Evolutionary conservation across 2,888 invertebrate genomes (phyloP).

Genomic region (Hydraecia micacea): DNA sequence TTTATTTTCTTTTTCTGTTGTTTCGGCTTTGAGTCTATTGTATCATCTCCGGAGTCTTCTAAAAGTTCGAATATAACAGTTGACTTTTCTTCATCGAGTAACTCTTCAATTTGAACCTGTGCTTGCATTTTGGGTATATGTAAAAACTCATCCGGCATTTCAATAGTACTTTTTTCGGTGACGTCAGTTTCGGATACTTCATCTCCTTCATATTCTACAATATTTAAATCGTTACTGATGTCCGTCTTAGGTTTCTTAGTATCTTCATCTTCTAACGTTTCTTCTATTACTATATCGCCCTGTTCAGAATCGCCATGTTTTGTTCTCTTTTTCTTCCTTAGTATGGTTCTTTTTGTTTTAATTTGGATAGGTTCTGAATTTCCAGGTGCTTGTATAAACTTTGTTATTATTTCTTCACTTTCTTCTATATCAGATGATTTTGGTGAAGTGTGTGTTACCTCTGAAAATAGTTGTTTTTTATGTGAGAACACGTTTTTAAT

Average conservation of each 20-base stretch:
- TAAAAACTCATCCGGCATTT: slow-evolving; percentile 80
- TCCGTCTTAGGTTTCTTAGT: slow-evolving; percentile 54
- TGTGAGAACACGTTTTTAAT: not conserved
- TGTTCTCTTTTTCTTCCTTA: slow-evolving; percentile 83
- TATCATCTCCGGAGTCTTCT: slow-evolving; percentile 34
- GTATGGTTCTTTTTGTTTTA: slow-evolving; percentile 90
- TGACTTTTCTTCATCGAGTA: slow-evolving; percentile 73
- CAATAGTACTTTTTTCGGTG: slow-evolving; percentile 79
- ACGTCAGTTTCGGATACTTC: slow-evolving; percentile 69
- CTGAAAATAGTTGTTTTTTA: slow-evolving; percentile 73
- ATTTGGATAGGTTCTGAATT: slow-evolving; percentile 89
- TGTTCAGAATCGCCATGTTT: slow-evolving; percentile 67
- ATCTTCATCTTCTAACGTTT: slow-evolving; percentile 85
- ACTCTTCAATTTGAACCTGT: slow-evolving; percentile 80
- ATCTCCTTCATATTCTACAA: slow-evolving; percentile 83
- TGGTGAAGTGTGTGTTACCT: slow-evolving; percentile 72
- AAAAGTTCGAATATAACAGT: slow-evolving; percentile 22
- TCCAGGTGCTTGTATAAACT: slow-evolving; percentile 88
- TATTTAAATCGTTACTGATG: slow-evolving; percentile 78
- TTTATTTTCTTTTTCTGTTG: slow-evolving; percentile 54
- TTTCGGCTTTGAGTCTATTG: slow-evolving; percentile 57
- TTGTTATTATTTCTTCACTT: slow-evolving; percentile 91
- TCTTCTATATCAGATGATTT: slow-evolving; percentile 88
- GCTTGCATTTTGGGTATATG: slow-evolving; percentile 77
- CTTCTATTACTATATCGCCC: slow-evolving; percentile 89